These are phyloP conservation scores for Uria lomvia DNA, from an alignment of 2,113 vertebrate genomes.

Conservation along the genomic window DNA sequence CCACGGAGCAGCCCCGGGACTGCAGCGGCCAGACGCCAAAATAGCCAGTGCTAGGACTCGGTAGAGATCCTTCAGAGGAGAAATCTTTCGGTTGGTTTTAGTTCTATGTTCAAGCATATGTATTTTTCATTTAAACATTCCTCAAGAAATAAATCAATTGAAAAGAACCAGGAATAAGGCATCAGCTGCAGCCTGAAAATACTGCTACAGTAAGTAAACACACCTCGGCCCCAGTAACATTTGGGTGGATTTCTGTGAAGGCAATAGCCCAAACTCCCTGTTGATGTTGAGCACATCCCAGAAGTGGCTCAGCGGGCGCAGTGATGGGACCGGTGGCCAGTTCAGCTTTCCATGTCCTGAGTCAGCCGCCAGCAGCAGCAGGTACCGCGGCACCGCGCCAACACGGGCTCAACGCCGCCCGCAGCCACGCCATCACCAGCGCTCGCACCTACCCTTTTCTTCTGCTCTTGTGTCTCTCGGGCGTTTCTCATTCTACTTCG, in stretches of 20 bases:
- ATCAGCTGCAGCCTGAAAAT: background rate
- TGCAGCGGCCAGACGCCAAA: background rate
- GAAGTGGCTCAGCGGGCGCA: accelerated
- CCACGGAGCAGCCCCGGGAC: background rate
- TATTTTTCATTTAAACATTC: background rate
- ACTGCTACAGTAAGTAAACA: background rate
- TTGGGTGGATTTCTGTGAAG: background rate
- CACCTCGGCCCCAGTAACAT: background rate
- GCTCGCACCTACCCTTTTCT: accelerated
- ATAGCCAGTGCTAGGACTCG: background rate
- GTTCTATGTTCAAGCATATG: background rate
- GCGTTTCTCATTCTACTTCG: background rate
- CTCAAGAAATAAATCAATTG: background rate
- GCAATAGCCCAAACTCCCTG: background rate
- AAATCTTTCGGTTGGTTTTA: background rate
- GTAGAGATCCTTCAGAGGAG: background rate
- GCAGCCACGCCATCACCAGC: accelerated
- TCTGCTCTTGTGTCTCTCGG: background rate
- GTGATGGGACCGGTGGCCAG: accelerated
- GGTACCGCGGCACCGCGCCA: accelerated
- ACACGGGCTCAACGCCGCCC: accelerated
- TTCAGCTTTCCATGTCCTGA: background rate
- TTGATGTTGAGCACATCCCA: accelerated
- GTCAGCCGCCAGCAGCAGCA: background rate
- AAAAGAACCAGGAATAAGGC: background rate